Base-by-base conservation (phyloP, 2,113 vertebrate species). In the Psilopsiagon aymara region DNA sequence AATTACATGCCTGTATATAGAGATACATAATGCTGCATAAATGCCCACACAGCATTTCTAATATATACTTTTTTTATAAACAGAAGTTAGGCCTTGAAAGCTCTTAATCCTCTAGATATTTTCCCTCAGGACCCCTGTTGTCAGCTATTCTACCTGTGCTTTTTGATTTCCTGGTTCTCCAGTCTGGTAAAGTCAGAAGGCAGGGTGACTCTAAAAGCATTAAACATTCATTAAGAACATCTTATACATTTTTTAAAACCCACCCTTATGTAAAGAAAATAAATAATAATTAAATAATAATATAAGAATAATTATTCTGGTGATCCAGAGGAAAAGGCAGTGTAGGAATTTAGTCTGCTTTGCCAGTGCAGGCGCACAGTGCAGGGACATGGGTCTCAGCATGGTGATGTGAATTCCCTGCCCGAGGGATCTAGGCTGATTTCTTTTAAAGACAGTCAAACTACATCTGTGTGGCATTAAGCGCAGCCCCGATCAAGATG, bases 211-310 rank as follows among this genome's bases (percentile, higher is more conserved):
- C 13, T 60, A 37, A 75, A 91, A 91, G 39, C 28, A 81, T 88
- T 49, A 91, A 87, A 86, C 27, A 94, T 89, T 91, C 27, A 86
- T 63, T 63, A 70, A 11, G 49, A 59, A 62, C 18, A 16, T 33
- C 76, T 55, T 64, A 82, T 66, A 37, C n/a, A 64, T 94, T 82
- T 94, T 94, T 83, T 64, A 20, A 95, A 83, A 77, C 10, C 59
- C 64, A 74, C 35, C 33, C 25, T 57, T 67, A 74, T 25, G 53
- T 11, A 4, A 59, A n/a, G 33, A 19, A 35, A 44, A 17, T 23
- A n/a, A n/a, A n/a, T 59, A n/a, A n/a, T 23, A 59, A 57, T n/a
- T 21, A 44, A 57, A 57, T 57, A 57, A 21, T n/a, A 57, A 20
- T 21, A 57, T 57, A 57, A 21, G n/a, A n/a, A 57, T 57, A 9